phyloP scores from a whole-genome alignment of 2,888 invertebrate species.

The Biston stratarius region DNA sequence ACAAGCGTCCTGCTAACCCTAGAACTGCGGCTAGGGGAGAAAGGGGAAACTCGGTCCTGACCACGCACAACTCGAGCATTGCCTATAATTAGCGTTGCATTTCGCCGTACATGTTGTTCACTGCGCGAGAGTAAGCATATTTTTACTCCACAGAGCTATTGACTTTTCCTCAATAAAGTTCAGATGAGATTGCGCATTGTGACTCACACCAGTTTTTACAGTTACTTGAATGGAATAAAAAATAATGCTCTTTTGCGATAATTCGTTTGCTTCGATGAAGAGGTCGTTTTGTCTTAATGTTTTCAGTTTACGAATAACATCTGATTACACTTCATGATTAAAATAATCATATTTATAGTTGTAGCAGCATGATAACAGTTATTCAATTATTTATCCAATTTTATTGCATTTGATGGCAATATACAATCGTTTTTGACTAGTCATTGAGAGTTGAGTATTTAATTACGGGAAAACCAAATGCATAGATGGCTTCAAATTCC shows the following conservation, averaged over 20 bases:
- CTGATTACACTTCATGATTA: too few species aligned
- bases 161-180: constrained; percentile 24
- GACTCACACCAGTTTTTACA: constrained; percentile 20
- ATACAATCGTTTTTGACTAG: too few species aligned
- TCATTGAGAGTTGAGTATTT: too few species aligned
- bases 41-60: constrained; percentile 70
- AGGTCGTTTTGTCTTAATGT: not conserved
- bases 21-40: constrained; percentile 45
- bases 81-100: constrained; percentile 82
- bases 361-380: too few species aligned
- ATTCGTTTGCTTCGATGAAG: not conserved
- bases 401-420: too few species aligned
- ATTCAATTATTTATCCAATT: too few species aligned
- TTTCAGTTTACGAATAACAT: not conserved
- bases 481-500: too few species aligned
- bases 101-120: constrained; percentile 59
- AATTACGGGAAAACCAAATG: too few species aligned
- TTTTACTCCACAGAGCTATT: constrained; percentile 13
- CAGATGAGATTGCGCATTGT: not conserved
- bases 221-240: constrained; percentile 5
- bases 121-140: constrained; percentile 20
- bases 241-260: not conserved
- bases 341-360: too few species aligned
- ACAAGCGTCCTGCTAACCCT: constrained; percentile 31
- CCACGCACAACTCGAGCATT: constrained; percentile 77